phyloP scores from a whole-genome alignment of 2,113 vertebrate species.

The Nicator chloris region DNA sequence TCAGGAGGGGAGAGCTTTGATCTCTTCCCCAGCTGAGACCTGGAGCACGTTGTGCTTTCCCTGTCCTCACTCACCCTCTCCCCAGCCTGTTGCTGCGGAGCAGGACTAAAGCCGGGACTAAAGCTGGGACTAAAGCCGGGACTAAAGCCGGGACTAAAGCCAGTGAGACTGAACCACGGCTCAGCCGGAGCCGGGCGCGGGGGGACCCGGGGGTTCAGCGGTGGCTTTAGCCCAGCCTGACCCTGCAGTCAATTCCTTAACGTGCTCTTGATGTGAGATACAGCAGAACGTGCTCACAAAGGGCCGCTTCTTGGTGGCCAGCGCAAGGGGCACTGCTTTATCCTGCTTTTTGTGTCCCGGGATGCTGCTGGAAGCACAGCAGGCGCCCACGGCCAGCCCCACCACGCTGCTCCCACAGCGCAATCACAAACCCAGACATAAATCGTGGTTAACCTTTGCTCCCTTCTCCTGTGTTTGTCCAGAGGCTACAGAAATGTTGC shows the following conservation, averaged over 20 bases:
- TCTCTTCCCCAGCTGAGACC: neutral
- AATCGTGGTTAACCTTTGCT: conserved; percentile 39
- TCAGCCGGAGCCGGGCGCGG: fast-evolving
- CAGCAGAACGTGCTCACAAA: neutral
- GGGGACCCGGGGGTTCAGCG: too few relatives aligned
- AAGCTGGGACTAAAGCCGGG: neutral
- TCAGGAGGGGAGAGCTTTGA: neutral
- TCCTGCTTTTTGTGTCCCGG: neutral
- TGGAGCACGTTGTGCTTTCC: neutral
- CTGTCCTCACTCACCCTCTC: neutral
- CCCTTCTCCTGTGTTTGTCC: conserved; percentile 15
- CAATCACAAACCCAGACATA: neutral
- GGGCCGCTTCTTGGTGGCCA: fast-evolving
- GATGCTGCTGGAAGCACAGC: neutral
- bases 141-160: neutral
- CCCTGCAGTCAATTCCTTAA: neutral
- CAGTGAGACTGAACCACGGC: neutral
- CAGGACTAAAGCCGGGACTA: neutral
- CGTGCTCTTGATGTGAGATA: neutral
- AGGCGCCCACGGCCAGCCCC: neutral
- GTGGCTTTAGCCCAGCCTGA: neutral
- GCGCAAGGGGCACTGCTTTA: neutral
- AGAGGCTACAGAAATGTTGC: conserved; percentile 46
- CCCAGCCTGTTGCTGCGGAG: neutral
- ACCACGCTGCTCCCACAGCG: neutral